Base-by-base conservation (phyloP, 2,113 vertebrate genomes). In the Pteruthius melanotis region DNA sequence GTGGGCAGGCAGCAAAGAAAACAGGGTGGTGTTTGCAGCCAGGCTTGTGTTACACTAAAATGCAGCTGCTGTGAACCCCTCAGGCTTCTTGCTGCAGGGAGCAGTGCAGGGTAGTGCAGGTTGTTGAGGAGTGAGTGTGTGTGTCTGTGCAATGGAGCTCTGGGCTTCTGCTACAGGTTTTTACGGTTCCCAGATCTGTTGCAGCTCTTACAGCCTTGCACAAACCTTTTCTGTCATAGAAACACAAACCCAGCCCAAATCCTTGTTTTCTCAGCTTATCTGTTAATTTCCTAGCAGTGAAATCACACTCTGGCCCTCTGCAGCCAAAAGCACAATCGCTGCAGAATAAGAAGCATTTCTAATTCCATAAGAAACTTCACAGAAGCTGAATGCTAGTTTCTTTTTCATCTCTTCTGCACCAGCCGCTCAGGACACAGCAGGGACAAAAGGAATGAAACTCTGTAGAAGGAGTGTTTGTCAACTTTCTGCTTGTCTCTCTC, bases 381-480 rank as follows among this genome's bases (percentile, higher is more conserved):
- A 74, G 49, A 54, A 90, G 20, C 71, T 70, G 33, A 70, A 28
- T 45, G 50, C 65, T 88, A 8, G 44, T 81, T 93, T 53, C 76
- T 64, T 87, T 92, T 92, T 75, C 82, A 83, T 88, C 77, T 75
- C 45, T 89, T 81, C 76, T 68, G 8, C 76, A 83, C 57, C 53
- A 92, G 86, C 86, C 76, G 82, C 86, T 93, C 49, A 64, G 84
- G 80, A 61, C 86, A 39, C 79, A 92, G 65, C 83, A 82, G 88
- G 83, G 86, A 95, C 93, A 83, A 96, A 93, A 94, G 68, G 64
- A 87, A 72, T 56, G 37, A 76, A 86, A 82, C 89, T 60, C 56
- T 86, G 28, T 45, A 15, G 72, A 56, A 72, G 16, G 81, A 87
- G 78, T 89, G 90, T 95, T 96, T 96, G 82, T 96, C 90, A 94